Percentiles rank a stretch among this genome's conserved stretches.
Conservation (phyloP, 2,888 invertebrate species). For the Dicyrtomina minuta region DNA sequence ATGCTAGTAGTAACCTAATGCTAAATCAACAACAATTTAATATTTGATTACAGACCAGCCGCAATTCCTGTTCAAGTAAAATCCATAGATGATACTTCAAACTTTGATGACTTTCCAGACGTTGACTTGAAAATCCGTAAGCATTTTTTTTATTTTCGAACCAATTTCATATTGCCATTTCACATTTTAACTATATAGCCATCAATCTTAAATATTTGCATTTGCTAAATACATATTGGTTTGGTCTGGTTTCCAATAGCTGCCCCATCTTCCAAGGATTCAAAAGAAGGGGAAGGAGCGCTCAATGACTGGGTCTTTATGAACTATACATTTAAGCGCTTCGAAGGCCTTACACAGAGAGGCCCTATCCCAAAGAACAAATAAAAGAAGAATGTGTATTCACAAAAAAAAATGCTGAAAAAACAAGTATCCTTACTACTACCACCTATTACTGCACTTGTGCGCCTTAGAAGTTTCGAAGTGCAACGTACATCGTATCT, state of each 20-base stretch:
- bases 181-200: no score
- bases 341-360: constrained; percentile 71
- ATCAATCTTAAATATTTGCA: neutral
- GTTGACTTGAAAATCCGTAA: constrained; percentile 97
- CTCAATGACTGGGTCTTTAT: constrained; percentile 99
- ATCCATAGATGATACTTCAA: constrained; percentile 99
- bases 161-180: no score
- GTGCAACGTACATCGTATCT: no score
- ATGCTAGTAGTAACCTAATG: no score
- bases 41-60: no score
- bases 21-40: neutral
- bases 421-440: no score
- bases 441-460: no score
- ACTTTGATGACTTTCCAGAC: constrained; percentile 99
- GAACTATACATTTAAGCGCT: constrained; percentile 99
- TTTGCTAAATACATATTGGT: neutral
- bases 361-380: constrained; percentile 51
- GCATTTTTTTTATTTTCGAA: constrained; percentile 57
- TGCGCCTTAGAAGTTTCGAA: no score
- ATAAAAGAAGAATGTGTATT: no score
- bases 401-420: no score
- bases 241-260: constrained; percentile 62
- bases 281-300: constrained; percentile 83
- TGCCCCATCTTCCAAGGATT: constrained; percentile 73
- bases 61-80: no score